These are phyloP conservation scores for Leucoraja erinaceus DNA, from an alignment of 2,113 vertebrate genomes.

Conservation along the genomic window DNA sequence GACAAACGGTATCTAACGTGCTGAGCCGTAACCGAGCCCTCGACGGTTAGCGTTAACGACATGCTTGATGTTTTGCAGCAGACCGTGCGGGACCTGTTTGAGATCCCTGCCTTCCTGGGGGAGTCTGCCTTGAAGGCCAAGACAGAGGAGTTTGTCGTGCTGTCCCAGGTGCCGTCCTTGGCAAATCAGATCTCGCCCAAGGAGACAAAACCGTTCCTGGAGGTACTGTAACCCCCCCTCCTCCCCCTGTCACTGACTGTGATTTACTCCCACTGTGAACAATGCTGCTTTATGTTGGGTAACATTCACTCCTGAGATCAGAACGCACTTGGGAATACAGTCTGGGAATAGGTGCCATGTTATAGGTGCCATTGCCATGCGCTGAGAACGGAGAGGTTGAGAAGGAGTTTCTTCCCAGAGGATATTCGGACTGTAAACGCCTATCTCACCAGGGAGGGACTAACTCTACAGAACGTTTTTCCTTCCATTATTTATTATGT, in stretches of 20 bases:
- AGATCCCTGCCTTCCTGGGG: constrained; percentile 80
- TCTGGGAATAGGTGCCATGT: no score
- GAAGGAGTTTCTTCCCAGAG: no score
- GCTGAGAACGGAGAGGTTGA: no score
- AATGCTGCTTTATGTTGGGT: neutral
- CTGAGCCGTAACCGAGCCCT: neutral
- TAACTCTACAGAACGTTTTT: no score
- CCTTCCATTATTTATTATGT: no score
- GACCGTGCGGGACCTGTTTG: constrained; percentile 88
- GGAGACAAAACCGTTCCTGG: constrained; percentile 81
- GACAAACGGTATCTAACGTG: neutral
- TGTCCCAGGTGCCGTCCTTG: constrained; percentile 79
- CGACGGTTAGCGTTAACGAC: neutral
- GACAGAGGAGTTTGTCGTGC: constrained; percentile 85
- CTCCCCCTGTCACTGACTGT: neutral
- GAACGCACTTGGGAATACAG: neutral
- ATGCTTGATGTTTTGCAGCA: constrained; percentile 54
- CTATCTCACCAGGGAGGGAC: no score
- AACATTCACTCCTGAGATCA: neutral
- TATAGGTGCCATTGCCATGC: no score
- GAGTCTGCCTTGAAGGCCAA: constrained; percentile 64
- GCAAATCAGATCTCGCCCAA: constrained; percentile 81
- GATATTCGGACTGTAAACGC: no score
- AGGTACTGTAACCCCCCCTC: constrained; percentile 45
- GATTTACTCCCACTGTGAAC: neutral